Percentiles rank a stretch among this genome's conserved stretches.
These are phyloP conservation scores for Catotricha subobsoleta DNA, from an alignment of 2,888 invertebrate genomes.

Conservation along the genomic window DNA sequence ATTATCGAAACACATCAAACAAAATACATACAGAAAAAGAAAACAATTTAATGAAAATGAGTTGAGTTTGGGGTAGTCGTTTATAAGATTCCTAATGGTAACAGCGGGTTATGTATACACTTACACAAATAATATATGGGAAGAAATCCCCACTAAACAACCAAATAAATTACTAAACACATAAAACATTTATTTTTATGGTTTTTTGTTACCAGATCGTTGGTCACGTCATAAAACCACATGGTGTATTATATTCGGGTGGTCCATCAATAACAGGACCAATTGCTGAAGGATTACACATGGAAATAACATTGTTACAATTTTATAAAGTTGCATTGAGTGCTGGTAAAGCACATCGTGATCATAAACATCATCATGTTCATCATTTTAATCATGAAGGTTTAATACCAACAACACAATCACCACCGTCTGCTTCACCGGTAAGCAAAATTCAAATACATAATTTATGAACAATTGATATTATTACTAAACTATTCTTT, in stretches of 20 bases:
- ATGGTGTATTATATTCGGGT: conserved; percentile 57
- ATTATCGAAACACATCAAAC: too few species aligned
- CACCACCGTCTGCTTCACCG: conserved; percentile 30
- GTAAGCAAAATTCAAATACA: not conserved
- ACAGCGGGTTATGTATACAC: too few species aligned
- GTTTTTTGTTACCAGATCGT: conserved; percentile 39
- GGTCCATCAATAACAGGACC: conserved; percentile 26
- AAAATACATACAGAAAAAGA: too few species aligned
- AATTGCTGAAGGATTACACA: conserved; percentile 24
- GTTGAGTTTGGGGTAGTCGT: too few species aligned
- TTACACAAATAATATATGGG: too few species aligned
- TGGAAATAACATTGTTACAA: conserved; percentile 62
- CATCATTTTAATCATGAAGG: conserved; percentile 64
- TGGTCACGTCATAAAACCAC: conserved; percentile 55
- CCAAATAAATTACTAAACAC: too few species aligned
- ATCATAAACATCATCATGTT: conserved; percentile 74
- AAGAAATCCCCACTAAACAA: too few species aligned
- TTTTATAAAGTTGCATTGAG: conserved; percentile 63
- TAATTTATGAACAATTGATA: not conserved
- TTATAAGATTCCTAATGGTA: too few species aligned
- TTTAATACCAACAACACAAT: conserved; percentile 39
- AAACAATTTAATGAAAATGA: too few species aligned
- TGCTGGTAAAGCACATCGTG: conserved; percentile 71
- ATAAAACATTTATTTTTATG: too few species aligned
- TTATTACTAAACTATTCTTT: not conserved